A percentile compares a stretch with the other conserved stretches of the same genome.
These are phyloP conservation scores for Stigmatopora argus DNA, from an alignment of 2,113 vertebrate species.

Conservation along the genomic window DNA sequence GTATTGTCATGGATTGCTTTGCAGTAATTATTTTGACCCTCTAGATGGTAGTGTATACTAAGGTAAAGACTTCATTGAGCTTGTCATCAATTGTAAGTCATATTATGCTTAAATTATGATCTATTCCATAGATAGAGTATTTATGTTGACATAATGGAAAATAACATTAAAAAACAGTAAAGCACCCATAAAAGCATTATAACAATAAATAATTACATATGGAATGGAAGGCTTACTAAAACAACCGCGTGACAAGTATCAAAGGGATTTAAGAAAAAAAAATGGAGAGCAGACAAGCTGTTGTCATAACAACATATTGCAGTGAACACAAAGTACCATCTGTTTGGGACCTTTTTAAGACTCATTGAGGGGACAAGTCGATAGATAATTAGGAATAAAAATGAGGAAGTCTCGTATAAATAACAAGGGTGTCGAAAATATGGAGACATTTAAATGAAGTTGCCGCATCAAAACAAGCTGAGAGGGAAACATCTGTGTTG, in stretches of 20 bases:
- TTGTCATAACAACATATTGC: conserved; percentile 75
- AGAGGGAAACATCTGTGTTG: neutral
- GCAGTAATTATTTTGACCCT: conserved; percentile 29
- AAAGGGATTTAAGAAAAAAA: conserved; percentile 54
- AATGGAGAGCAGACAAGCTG: conserved; percentile 65
- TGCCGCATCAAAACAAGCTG: conserved; percentile 5
- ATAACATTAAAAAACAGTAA: neutral
- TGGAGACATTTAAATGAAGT: neutral
- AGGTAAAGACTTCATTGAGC: neutral
- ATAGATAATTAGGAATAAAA: conserved; percentile 61
- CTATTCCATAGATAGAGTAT: neutral
- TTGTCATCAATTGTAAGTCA: neutral
- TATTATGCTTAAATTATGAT: neutral
- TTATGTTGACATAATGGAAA: neutral
- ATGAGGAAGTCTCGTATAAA: conserved; percentile 22
- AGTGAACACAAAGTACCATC: conserved; percentile 65
- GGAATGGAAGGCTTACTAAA: conserved; percentile 26
- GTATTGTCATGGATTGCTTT: neutral
- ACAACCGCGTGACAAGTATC: conserved; percentile 55
- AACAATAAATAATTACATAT: conserved; percentile 22
- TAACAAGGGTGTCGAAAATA: conserved; percentile 7
- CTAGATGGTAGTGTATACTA: conserved; percentile 46
- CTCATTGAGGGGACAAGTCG: conserved; percentile 56
- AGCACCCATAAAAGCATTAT: neutral
- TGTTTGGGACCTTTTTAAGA: conserved; percentile 58